Conservation (phyloP, 2,113 vertebrate species). For the Cavia porcellus region DNA sequence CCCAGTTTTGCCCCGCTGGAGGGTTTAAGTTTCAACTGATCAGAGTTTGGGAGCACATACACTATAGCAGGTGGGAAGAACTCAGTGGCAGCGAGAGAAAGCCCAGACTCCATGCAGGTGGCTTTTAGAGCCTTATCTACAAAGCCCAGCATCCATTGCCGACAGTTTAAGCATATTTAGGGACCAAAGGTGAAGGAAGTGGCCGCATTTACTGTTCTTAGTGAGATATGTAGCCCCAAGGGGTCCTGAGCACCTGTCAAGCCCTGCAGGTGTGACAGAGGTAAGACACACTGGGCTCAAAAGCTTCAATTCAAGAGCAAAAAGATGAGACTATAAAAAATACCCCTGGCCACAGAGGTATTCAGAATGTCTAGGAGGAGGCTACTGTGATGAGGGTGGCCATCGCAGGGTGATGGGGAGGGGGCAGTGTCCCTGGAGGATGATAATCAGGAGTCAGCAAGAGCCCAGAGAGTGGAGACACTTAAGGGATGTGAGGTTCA, state of each 20-base stretch:
- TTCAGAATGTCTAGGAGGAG: not conserved
- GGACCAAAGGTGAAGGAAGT: not conserved
- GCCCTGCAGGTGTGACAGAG: not conserved
- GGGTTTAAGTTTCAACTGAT: not conserved
- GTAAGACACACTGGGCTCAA: not conserved
- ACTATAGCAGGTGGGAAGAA: accelerated
- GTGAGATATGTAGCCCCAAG: no score
- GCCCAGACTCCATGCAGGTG: not conserved
- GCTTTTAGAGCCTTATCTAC: not conserved
- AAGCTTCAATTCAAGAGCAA: not conserved
- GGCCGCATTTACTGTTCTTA: accelerated
- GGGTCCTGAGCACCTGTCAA: accelerated
- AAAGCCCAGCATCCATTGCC: not conserved
- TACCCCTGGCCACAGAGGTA: accelerated
- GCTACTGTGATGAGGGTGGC: not conserved
- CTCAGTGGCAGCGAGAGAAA: not conserved
- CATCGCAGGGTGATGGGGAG: accelerated
- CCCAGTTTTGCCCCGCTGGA: not conserved
- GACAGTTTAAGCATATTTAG: not conserved
- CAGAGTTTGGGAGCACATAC: not conserved
- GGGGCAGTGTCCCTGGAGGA: not conserved
- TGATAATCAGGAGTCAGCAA: not conserved
- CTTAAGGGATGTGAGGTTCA: not conserved
- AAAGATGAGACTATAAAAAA: not conserved
- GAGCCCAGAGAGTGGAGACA: not conserved